Evolutionary conservation across 2,888 invertebrate genomes (phyloP).

Genomic region (Coelopa pilipes): DNA sequence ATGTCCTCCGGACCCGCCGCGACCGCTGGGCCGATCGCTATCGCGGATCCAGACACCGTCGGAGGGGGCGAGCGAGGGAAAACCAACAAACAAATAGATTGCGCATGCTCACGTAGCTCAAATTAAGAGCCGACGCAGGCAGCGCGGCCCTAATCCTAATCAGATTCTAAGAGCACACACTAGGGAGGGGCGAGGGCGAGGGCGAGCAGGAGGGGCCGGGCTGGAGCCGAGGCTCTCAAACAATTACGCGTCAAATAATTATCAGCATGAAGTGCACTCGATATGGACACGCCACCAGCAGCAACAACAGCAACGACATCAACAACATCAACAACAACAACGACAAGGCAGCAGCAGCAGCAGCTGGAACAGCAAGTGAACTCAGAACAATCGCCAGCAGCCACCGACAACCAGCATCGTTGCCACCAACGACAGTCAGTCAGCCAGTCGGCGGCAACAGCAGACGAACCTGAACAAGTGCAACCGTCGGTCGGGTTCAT

Average conservation of each 20-base stretch:
- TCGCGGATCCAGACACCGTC: neutral
- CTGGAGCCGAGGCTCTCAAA: neutral
- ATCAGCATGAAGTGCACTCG: conserved; percentile 31
- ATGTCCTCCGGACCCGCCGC: conserved; percentile 19
- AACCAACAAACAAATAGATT: conserved; percentile 16
- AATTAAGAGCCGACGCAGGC: conserved; percentile 22
- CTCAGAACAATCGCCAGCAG: neutral
- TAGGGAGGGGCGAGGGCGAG: neutral
- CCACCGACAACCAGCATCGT: conserved; percentile 19
- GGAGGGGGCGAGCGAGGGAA: neutral
- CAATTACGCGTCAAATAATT: conserved; percentile 30
- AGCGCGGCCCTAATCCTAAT: conserved; percentile 20
- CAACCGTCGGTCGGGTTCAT: conserved; percentile 20
- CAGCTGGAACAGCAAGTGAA: conserved; percentile 15
- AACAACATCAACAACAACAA: conserved; percentile 32
- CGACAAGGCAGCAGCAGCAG: conserved; percentile 15
- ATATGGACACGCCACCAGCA: neutral
- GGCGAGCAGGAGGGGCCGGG: neutral
- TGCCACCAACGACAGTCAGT: conserved; percentile 25
- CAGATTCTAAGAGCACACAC: neutral
- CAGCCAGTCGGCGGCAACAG: conserved; percentile 9
- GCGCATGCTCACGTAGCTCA: conserved; percentile 23
- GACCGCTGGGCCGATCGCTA: neutral
- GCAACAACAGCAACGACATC: conserved; percentile 9
- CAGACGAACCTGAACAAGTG: conserved; percentile 9